Evolutionary conservation across 1,140 invertebrate species (phyloP).

Genomic region (Camponotus vicinus): DNA sequence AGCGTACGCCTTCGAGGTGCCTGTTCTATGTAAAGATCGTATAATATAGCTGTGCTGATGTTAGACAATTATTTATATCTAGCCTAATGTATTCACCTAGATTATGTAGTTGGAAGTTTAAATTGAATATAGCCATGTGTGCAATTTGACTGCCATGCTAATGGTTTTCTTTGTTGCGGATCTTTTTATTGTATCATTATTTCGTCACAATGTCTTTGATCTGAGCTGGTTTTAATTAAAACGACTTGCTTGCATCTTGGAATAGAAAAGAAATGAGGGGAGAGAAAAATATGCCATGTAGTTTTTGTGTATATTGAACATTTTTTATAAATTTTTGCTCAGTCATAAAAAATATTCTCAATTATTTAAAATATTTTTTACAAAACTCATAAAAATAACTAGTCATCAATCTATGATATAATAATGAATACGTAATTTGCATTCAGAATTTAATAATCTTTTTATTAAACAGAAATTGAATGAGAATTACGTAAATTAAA

Average conservation of each 20-base stretch:
- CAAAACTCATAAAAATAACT: too few relatives aligned
- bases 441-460: not conserved
- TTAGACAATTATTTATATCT: conserved; percentile 39
- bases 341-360: not conserved
- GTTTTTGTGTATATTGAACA: not conserved
- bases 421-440: too few relatives aligned
- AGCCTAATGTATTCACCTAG: not conserved
- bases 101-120: conserved; percentile 4
- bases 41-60: not conserved
- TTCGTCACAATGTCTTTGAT: not conserved
- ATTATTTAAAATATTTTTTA: too few relatives aligned
- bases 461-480: not conserved
- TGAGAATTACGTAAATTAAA: not conserved
- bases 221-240: not conserved
- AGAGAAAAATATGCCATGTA: not conserved
- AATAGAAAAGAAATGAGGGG: not conserved
- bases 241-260: not conserved
- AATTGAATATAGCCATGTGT: conserved; percentile 17
- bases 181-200: not conserved
- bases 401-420: too few relatives aligned
- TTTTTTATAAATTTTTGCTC: not conserved
- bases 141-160: not conserved
- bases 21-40: not conserved
- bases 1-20: not conserved
- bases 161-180: not conserved